phyloP scores from a whole-genome alignment of 2,888 invertebrate species.

The Luffia ferchaultella region DNA sequence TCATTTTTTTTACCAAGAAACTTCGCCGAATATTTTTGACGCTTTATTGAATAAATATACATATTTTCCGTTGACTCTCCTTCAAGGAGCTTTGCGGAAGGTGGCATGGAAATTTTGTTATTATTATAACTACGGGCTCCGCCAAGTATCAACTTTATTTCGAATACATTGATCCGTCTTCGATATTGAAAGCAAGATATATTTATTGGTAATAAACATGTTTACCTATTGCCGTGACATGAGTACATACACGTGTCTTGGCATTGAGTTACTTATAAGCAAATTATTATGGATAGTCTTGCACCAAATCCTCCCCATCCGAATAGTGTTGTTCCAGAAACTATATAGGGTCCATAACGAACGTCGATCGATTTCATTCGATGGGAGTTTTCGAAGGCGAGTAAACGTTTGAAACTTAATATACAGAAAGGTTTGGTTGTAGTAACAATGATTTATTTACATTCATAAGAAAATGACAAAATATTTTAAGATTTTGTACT shows the following conservation, averaged over 20 bases:
- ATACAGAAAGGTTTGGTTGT: too few relatives aligned
- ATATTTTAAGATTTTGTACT: too few relatives aligned
- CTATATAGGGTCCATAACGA: neutral
- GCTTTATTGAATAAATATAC: conserved; percentile 56
- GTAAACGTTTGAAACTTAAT: too few relatives aligned
- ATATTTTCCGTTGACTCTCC: conserved; percentile 40
- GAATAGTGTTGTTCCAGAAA: neutral
- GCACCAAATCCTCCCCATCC: neutral
- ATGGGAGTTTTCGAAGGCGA: neutral
- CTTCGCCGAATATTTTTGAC: conserved; percentile 45
- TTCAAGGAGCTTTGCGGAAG: conserved; percentile 33
- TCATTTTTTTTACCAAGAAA: conserved; percentile 38
- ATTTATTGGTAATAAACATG: neutral
- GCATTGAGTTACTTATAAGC: too few relatives aligned
- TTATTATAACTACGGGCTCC: conserved; percentile 7
- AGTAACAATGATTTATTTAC: too few relatives aligned
- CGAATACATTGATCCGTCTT: neutral
- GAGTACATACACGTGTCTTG: too few relatives aligned
- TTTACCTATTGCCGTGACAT: neutral
- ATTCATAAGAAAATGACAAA: too few relatives aligned
- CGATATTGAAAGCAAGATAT: neutral
- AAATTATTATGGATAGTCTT: neutral
- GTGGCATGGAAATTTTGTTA: conserved; percentile 20
- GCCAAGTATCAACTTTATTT: neutral
- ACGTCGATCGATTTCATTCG: neutral